Evolutionary conservation across 2,797 vertebrate genomes (phyloP), one percentile per base, ranked within the genome.

Genomic region (Clarias pachynema): DNA sequence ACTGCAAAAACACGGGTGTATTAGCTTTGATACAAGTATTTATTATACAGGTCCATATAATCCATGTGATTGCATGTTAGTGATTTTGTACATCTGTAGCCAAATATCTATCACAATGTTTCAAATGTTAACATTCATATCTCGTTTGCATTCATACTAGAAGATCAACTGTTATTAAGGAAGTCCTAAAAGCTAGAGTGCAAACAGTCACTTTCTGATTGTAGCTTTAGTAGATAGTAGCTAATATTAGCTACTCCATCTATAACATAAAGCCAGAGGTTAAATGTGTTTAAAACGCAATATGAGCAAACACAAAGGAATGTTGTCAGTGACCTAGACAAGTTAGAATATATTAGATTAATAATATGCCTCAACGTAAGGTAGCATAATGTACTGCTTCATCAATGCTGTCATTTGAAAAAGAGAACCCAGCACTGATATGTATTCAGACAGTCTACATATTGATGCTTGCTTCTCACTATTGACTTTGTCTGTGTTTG

Each of bases 361-460:
- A 16, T 8, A 53, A 8, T 57, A 57, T 57, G 5, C 4, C 22
- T 5, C 3, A 29, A 14, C 53, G 31, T 34, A 57, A 59, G 31
- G n/a, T 31, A 56, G 49, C 34, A 5, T 56, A 29, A 75, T 20
- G 26, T 62, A 40, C 44, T 49, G 10, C 44, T 2, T 34, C 57
- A 62, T 20, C 26, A 59, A 3, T 59, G 57, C 24, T 78, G 24
- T 12, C 10, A n/a, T 78, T 31, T 56, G 73, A 37, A 40, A 59
- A 78, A 79, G 75, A 78, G 31, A 79, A 79, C 31, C 57, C n/a
- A 37, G 8, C 12, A 8, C 75, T 15, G 75, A 62, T 79, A n/a
- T 49, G 7, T 24, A 65, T 44, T 12, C 34, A 62, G 59, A 62
- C 57, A 59, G 56, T 77, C 18, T 37, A 77, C 53, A 78, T 57